These are phyloP conservation scores for Eublepharis macularius DNA, from an alignment of 2,113 vertebrate species.

Conservation along the genomic window DNA sequence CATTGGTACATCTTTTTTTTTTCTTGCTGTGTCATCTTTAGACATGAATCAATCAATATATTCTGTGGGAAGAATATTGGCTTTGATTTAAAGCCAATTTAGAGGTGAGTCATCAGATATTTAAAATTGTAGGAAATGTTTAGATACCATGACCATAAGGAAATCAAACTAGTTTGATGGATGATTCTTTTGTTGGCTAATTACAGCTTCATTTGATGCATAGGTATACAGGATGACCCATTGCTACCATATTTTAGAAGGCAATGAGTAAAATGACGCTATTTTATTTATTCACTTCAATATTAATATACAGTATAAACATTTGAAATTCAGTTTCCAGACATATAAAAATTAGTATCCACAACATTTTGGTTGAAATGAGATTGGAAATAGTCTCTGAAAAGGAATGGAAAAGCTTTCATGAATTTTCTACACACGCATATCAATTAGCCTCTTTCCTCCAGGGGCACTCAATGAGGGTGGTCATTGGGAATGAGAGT, in stretches of 20 bases:
- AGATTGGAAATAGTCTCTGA: no score
- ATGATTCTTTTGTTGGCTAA: fast-evolving
- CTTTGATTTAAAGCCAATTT: neutral
- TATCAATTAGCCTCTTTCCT: no score
- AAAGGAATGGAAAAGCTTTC: no score
- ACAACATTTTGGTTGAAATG: no score
- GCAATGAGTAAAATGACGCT: neutral
- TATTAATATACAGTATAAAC: no score
- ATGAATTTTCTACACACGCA: no score
- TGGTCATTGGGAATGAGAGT: no score
- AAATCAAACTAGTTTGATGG: neutral
- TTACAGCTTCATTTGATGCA: neutral
- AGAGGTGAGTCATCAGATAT: neutral
- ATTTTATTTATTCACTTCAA: no score
- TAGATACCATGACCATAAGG: neutral
- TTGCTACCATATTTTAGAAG: neutral
- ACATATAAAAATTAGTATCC: no score
- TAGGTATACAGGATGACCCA: neutral
- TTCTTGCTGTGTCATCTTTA: neutral
- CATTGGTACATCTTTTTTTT: neutral
- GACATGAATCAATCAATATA: neutral
- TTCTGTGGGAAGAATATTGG: neutral
- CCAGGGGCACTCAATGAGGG: no score
- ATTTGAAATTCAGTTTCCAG: no score
- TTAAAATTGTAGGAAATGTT: neutral